Conservation (phyloP, 1,140 invertebrate genomes). For the Caerostris darwini region DNA sequence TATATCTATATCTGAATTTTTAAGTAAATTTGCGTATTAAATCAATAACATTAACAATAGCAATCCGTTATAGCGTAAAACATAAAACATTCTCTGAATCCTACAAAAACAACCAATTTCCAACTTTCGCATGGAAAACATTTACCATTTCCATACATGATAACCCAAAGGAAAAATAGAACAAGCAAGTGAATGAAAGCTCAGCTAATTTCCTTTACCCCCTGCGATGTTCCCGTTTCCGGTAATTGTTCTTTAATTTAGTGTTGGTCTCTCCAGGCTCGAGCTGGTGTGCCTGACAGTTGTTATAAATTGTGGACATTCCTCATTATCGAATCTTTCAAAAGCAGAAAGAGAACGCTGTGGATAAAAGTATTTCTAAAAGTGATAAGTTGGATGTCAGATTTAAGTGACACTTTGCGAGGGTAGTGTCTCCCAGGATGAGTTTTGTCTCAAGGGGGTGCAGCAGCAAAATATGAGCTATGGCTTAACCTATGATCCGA, state of each 20-base stretch:
- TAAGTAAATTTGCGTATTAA: too few relatives aligned
- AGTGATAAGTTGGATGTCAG: slow-evolving; percentile 63
- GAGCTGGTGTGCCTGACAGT: slow-evolving; percentile 23
- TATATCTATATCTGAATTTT: too few relatives aligned
- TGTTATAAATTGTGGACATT: slow-evolving; percentile 53
- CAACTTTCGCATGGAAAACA: too few relatives aligned
- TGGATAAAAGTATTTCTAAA: slow-evolving; percentile 16
- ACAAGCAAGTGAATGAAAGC: not conserved
- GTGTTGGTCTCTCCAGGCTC: not conserved
- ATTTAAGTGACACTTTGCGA: slow-evolving; percentile 58
- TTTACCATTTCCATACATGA: not conserved
- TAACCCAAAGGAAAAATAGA: not conserved
- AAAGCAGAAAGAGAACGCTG: slow-evolving; percentile 39
- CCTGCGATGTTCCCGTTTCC: not conserved
- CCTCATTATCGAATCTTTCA: slow-evolving; percentile 64
- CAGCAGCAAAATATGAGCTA: not conserved
- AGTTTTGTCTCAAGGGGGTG: not conserved
- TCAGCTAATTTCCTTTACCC: slow-evolving; percentile 19
- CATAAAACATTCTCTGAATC: too few relatives aligned
- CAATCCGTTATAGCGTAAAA: too few relatives aligned
- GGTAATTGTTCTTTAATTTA: slow-evolving; percentile 64
- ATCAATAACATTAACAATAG: too few relatives aligned
- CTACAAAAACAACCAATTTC: too few relatives aligned
- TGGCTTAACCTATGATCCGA: slow-evolving; percentile 54
- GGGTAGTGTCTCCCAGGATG: not conserved